Evolutionary conservation across 2,113 vertebrate genomes (phyloP), one percentile per base, ranked within the genome.

Genomic region (Canis aureus): DNA sequence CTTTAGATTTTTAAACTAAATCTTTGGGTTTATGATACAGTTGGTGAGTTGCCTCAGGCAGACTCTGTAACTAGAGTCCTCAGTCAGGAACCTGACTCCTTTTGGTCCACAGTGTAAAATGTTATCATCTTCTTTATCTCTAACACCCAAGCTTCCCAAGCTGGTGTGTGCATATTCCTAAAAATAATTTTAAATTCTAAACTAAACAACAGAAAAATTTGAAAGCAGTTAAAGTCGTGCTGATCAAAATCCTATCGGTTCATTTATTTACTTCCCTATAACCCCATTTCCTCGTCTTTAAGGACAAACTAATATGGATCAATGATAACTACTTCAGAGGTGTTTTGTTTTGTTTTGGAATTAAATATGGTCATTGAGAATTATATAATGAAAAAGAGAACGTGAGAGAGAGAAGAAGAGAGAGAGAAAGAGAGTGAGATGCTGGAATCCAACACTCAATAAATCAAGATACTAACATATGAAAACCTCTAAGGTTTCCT

Each of bases 401-500:
- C 3, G 1, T 35, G 49, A 60, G 32, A n/a, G 12, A 20, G 11
- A 76, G 11, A 59, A 3, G n/a, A 8, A 38, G 32, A 66, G 9
- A 38, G 7, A 60, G 6, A 86, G 20, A 51, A 2, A 25, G 6
- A 74, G 11, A 49, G 29, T 17, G n/a, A 10, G 12, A 43, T 55
- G 9, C 8, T 64, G 8, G 16, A 85, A 74, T 15, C 23, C 17
- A 93, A 64, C 15, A 86, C 27, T 62, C 29, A 29, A 51, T 49
- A 53, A 64, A 49, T 27, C 22, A 87, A 96, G 71, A 91, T 12
- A 32, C 19, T 15, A n/a, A 62, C 16, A 51, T 60, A 67, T 22
- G 76, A 62, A 80, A 97, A 73, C 27, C 16, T 5, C 35, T 90
- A 35, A 79, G 29, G 59, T 94, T 79, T 94, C 74, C 2, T 57